Base-by-base conservation (phyloP, 1,140 invertebrate genomes). In the Cotesia vestalis region DNA sequence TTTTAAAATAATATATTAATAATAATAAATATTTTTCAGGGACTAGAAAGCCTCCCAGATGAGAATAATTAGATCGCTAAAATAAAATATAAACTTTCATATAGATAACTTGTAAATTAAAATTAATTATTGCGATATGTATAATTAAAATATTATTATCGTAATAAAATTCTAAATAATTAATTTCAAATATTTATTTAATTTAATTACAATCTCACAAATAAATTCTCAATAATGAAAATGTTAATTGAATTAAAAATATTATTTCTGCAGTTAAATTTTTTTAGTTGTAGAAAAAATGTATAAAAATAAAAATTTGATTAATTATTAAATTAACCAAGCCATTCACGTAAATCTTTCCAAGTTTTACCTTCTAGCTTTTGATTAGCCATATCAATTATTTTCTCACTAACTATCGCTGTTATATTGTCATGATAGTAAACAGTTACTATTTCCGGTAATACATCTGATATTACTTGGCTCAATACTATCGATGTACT, bases 401-500 rank as follows among this genome's bases (percentile, higher is more conserved):
- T 9, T 0, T 53, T 0, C 3, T n/a, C 3, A 2, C n/a, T 63
- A 2, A 57, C 12, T 0, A 11, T 0, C 0, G 12, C 2, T 0
- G 70, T 69, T 20, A 80, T 6, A 2, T 57, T 0, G 0, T 11
- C 35, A 46, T 79, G 78, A 36, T 77, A 77, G 51, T 78, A 9
- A 46, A 46, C 71, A 0, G 35, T 6, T 14, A 82, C 1, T 0
- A 80, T 0, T 11, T 74, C 11, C 0, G 81, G 79, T 4, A 51
- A 20, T 2, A 77, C 40, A 0, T 81, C 74, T 5, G 74, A 72
- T 6, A 81, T 1, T 0, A 75, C 4, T 0, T 5, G 4, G 59
- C 78, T 78, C 1, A 78, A 0, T 1, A 78, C 0, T 0, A 20
- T 14, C 3, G 80, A 80, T 1, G 67, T 1, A 3, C 75, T 55